phyloP scores from a whole-genome alignment of 2,888 invertebrate genomes.

The Notodonta dromedarius region DNA sequence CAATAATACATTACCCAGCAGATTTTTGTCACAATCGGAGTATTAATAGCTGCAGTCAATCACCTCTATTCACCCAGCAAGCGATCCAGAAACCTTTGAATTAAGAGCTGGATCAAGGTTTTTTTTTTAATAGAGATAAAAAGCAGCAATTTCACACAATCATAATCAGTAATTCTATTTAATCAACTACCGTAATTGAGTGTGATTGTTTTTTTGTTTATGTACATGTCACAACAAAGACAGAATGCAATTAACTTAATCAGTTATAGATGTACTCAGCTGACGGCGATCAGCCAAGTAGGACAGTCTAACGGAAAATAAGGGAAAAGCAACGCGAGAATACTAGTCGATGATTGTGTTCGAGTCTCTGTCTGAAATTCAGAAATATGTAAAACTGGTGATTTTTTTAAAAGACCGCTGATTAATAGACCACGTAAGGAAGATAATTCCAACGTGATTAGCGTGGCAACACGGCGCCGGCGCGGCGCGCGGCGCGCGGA shows the following conservation, averaged over 20 bases:
- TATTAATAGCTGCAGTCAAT: no score
- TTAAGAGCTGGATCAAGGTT: no score
- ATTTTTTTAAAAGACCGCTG: background rate
- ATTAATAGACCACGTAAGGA: background rate
- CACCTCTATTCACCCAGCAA: no score
- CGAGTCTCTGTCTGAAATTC: background rate
- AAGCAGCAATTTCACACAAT: no score
- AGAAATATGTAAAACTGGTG: no score
- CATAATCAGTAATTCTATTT: no score
- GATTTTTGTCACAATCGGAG: no score
- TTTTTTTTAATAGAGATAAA: no score
- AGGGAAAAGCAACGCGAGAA: no score
- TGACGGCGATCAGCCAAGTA: background rate
- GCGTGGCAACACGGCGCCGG: background rate
- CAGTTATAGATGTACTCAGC: background rate
- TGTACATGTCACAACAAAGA: background rate
- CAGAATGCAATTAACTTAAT: background rate
- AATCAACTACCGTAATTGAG: background rate
- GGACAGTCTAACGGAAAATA: no score
- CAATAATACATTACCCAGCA: no score
- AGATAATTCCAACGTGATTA: background rate
- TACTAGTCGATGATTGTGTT: background rate
- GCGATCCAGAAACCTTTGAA: no score
- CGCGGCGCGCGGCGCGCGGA: constrained; percentile 10
- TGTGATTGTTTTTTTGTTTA: background rate